Evolutionary conservation across 2,888 invertebrate genomes (phyloP).

Genomic region (Temnothorax unifasciatus): DNA sequence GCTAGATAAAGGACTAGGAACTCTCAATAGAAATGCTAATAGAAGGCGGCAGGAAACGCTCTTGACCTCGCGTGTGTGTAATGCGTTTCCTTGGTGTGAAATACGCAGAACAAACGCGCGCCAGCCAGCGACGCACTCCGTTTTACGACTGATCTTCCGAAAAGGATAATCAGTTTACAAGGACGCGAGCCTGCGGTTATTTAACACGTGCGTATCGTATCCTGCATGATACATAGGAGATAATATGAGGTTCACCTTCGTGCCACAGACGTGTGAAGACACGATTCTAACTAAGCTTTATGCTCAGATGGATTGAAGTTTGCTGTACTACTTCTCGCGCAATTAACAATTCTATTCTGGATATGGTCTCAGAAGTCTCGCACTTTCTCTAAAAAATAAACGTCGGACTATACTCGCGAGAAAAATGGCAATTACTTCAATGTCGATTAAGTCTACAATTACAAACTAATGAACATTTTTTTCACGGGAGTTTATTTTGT

Average conservation of each 20-base stretch:
- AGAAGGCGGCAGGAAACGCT: slow-evolving; percentile 39
- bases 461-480: background rate
- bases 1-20: slow-evolving; percentile 46
- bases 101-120: slow-evolving; percentile 14
- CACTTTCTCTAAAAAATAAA: slow-evolving; percentile 16
- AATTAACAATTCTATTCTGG: slow-evolving; percentile 20
- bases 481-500: background rate
- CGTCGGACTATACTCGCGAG: background rate
- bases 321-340: slow-evolving; percentile 9
- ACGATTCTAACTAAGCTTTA: background rate
- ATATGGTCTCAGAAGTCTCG: background rate
- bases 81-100: slow-evolving; percentile 57
- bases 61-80: slow-evolving; percentile 52
- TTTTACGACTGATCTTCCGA: slow-evolving; percentile 61
- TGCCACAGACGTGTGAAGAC: slow-evolving; percentile 1
- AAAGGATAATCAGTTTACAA: slow-evolving; percentile 70
- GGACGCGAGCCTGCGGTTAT: slow-evolving; percentile 53
- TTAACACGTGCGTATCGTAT: background rate
- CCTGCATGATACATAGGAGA: background rate
- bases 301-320: slow-evolving; percentile 7
- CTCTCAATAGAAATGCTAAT: slow-evolving; percentile 48
- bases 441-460: background rate
- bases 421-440: background rate
- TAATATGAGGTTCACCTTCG: slow-evolving; percentile 13
- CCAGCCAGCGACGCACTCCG: slow-evolving; percentile 19